These are phyloP conservation scores for Sitophilus oryzae DNA, from an alignment of 1,140 invertebrate genomes.

Conservation along the genomic window DNA sequence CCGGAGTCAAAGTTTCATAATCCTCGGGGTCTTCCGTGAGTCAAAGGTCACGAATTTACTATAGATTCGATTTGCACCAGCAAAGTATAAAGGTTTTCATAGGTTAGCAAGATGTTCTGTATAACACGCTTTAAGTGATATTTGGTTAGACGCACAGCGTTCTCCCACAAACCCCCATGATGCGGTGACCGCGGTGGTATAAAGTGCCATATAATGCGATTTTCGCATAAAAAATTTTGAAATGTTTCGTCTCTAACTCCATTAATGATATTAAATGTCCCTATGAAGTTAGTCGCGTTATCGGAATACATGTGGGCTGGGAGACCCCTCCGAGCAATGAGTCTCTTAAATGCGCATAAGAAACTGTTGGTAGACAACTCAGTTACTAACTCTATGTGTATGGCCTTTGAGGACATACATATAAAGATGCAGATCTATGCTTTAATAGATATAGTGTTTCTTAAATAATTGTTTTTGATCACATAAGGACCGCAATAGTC, in stretches of 20 bases:
- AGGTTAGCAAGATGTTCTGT: conserved; percentile 33
- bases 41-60: conserved; percentile 40
- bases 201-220: conserved; percentile 28
- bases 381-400: conserved; percentile 45
- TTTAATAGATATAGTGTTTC: conserved; percentile 32
- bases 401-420: conserved; percentile 40
- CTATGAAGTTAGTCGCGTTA: conserved; percentile 20
- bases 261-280: too few species aligned
- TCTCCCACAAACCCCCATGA: conserved; percentile 34
- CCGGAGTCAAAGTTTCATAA: conserved; percentile 34
- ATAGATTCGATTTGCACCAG: conserved; percentile 30
- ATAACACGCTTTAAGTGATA: conserved; percentile 35
- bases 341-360: conserved; percentile 39
- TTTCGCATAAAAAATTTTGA: neutral
- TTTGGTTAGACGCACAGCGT: conserved; percentile 33
- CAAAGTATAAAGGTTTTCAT: conserved; percentile 33
- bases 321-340: conserved; percentile 41
- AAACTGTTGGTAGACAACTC: conserved; percentile 41
- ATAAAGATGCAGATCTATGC: conserved; percentile 42
- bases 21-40: conserved; percentile 34
- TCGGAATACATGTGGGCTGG: conserved; percentile 16
- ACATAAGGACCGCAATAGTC: conserved; percentile 23
- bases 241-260: neutral
- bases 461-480: conserved; percentile 5
- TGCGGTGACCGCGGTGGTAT: conserved; percentile 33